These are phyloP conservation scores for Melanargia galathea DNA, from an alignment of 2,888 invertebrate genomes.

Conservation along the genomic window DNA sequence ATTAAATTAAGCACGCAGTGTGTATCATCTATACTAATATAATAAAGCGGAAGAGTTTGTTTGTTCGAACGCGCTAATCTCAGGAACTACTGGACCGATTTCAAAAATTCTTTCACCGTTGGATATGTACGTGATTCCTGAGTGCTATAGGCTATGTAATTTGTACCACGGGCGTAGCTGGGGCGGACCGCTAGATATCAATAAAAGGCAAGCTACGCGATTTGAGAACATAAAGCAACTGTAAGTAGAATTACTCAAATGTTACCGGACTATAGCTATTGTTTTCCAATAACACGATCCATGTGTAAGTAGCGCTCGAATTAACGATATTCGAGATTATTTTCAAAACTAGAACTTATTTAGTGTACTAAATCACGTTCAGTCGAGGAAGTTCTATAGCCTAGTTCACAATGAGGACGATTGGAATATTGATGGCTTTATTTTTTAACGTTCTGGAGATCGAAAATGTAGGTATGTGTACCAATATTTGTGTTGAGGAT, in stretches of 20 bases:
- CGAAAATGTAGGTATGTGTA: conserved; percentile 33
- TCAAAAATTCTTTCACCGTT: too few species aligned
- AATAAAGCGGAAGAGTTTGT: too few species aligned
- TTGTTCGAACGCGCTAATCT: too few species aligned
- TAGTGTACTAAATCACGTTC: conserved; percentile 44
- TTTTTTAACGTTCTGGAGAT: conserved; percentile 25
- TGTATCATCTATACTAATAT: too few species aligned
- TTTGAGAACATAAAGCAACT: conserved; percentile 1
- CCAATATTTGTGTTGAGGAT: background rate
- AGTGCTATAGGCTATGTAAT: too few species aligned
- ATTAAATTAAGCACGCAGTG: conserved; percentile 1
- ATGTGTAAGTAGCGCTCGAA: conserved; percentile 54
- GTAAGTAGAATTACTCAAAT: conserved; percentile 10
- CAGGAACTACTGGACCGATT: too few species aligned
- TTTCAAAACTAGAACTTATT: conserved; percentile 55
- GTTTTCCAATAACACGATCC: conserved; percentile 48
- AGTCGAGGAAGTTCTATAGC: conserved; percentile 44
- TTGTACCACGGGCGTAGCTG: too few species aligned
- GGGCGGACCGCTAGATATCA: too few species aligned
- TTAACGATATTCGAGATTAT: conserved; percentile 52
- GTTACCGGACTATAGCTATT: conserved; percentile 24
- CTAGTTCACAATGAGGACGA: conserved; percentile 54
- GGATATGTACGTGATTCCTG: too few species aligned
- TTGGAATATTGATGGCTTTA: conserved; percentile 46
- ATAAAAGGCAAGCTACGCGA: background rate